These are phyloP conservation scores for Pristis pectinata DNA, from an alignment of 2,797 vertebrate genomes.

Conservation along the genomic window DNA sequence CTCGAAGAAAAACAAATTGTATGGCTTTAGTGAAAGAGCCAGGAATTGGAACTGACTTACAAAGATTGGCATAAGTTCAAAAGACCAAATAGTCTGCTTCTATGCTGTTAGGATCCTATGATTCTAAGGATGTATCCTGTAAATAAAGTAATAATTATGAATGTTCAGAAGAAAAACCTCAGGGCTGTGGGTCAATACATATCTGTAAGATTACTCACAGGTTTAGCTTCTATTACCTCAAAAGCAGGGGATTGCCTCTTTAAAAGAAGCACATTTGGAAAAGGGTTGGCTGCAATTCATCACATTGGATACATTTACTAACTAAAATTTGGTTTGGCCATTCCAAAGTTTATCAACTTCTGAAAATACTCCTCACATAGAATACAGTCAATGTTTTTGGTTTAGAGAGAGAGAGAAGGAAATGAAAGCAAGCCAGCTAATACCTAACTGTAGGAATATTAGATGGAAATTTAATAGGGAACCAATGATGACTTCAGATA, in stretches of 20 bases:
- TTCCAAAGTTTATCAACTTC: background rate
- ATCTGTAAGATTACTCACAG: background rate
- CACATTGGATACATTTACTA: background rate
- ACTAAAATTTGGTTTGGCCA: background rate
- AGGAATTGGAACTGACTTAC: too few species aligned
- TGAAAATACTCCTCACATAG: conserved; percentile 3
- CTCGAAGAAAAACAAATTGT: too few species aligned
- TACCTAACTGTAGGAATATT: background rate
- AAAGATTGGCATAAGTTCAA: too few species aligned
- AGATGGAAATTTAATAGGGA: background rate
- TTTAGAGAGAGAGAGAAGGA: background rate
- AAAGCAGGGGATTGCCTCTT: conserved; percentile 5
- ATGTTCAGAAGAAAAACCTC: background rate
- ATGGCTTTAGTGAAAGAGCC: too few species aligned
- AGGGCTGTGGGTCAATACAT: background rate
- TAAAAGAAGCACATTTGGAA: background rate
- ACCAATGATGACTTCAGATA: background rate
- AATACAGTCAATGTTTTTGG: background rate
- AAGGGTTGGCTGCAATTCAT: background rate
- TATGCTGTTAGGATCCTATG: too few species aligned
- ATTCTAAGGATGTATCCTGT: background rate
- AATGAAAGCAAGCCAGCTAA: background rate
- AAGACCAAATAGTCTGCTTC: too few species aligned
- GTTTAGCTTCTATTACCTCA: conserved; percentile 16
- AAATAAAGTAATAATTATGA: background rate